Evolutionary conservation across 2,888 invertebrate species (phyloP), one percentile per base, ranked within the genome.

Genomic region (Amphipyra berbera): DNA sequence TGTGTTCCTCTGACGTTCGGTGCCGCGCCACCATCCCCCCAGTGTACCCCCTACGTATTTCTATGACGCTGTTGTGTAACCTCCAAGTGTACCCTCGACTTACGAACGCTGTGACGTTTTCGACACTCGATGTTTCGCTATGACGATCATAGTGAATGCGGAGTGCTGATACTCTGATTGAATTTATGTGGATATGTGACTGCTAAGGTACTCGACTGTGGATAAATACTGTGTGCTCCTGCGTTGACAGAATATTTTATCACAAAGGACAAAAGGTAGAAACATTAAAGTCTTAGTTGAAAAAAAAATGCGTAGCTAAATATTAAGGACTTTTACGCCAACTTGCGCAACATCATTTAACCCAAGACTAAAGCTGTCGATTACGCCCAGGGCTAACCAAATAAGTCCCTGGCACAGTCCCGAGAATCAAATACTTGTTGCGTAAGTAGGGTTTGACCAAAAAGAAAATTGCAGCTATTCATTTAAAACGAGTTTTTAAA

Each of bases 61-160:
- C 46, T n/a, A 10, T 53, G 73, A 73, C 68, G 40, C 52, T 68
- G 40, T 48, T n/a, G 49, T 63, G 68, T 61, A 55, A 55, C 27
- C 27, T 47, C 44, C 45, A 55, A 71, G 68, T 71, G 68, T 27
- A 44, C 57, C 49, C 44, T 30, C 63, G 49, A 46, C 35, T 44
- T 21, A 46, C 40, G 58, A 67, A 55, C 40, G n/a, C 10, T 48
- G 44, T 66, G 55, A 55, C 63, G 48, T 59, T 68, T 40, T 44
- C 73, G 69, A 68, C 71, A 72, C 71, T 72, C 71, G 53, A 64
- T 64, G 27, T 60, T 14, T 37, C 45, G 52, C 72, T 74, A 73
- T 73, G 72, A 50, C 37, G 38, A 56, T 55, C 74, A 74, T 73
- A 74, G 61, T 33, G 55, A 7, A 55, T 10, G n/a, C 45, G 13